Conservation (phyloP, 2,113 vertebrate species). For the Myxocyprinus asiaticus region DNA sequence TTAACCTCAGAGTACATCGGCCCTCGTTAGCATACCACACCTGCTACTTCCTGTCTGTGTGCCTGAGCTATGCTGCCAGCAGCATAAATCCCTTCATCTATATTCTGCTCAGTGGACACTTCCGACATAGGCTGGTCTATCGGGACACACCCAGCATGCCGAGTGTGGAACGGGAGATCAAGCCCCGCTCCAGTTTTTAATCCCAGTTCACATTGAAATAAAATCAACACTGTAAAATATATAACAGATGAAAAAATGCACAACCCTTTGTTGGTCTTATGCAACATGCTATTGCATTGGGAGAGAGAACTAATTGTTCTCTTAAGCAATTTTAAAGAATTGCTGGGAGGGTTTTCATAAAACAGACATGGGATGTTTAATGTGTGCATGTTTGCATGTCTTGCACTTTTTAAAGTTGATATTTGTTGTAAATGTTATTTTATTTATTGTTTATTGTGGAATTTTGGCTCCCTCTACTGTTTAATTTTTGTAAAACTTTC, state of each 20-base stretch:
- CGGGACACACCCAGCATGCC: slow-evolving; percentile 44
- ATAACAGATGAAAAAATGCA: not conserved
- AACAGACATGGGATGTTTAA: not conserved
- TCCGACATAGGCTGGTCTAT: slow-evolving; percentile 56
- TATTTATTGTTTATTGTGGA: slow-evolving; percentile 8
- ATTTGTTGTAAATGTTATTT: not conserved
- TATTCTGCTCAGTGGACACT: slow-evolving; percentile 69
- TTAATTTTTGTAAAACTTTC: not conserved
- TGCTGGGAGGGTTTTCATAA: too few relatives aligned
- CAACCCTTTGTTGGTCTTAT: not conserved
- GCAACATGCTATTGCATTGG: not conserved
- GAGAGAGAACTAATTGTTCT: too few relatives aligned
- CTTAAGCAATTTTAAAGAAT: too few relatives aligned
- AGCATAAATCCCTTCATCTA: slow-evolving; percentile 71
- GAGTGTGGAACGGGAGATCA: slow-evolving; percentile 53
- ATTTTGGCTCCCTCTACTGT: slow-evolving; percentile 35
- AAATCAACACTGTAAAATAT: too few relatives aligned
- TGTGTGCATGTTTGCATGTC: not conserved
- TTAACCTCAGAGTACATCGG: slow-evolving; percentile 62
- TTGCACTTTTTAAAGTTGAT: not conserved
- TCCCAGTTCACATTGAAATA: not conserved
- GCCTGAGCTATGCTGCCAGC: slow-evolving; percentile 71
- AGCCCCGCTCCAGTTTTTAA: slow-evolving; percentile 26
- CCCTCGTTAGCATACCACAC: slow-evolving; percentile 61
- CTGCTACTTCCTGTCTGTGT: slow-evolving; percentile 67